These are phyloP conservation scores for Eupithecia vulgata DNA, from an alignment of 2,888 invertebrate genomes.

Conservation along the genomic window DNA sequence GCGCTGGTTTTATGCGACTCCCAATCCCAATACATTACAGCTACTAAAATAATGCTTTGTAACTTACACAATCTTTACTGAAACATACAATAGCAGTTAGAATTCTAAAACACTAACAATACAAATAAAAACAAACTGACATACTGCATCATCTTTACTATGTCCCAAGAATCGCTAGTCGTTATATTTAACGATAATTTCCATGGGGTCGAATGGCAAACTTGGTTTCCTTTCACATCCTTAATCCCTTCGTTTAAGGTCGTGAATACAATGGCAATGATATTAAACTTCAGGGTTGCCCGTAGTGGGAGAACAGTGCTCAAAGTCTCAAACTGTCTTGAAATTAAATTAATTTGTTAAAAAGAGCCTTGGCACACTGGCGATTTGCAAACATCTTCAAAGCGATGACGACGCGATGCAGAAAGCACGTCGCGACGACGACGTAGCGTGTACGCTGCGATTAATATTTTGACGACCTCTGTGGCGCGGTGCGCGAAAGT, in stretches of 20 bases:
- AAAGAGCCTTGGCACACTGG: neutral
- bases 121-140: neutral
- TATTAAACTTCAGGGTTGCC: neutral
- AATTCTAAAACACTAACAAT: neutral
- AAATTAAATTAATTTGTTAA: conserved; percentile 11
- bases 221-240: conserved; percentile 21
- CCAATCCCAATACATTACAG: too few species aligned
- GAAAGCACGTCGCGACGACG: too few species aligned
- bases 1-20: too few species aligned
- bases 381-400: too few species aligned
- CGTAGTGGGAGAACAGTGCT: neutral
- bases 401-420: too few species aligned
- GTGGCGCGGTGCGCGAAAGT: too few species aligned
- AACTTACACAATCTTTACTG: neutral
- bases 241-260: conserved; percentile 16
- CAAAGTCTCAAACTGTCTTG: neutral
- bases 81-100: neutral
- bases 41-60: neutral
- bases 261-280: conserved; percentile 5
- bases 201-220: conserved; percentile 43
- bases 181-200: conserved; percentile 58
- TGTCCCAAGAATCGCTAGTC: conserved; percentile 41
- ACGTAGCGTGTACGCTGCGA: too few species aligned
- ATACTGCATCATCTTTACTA: conserved; percentile 31
- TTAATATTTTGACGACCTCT: too few species aligned